Percentiles rank a stretch among this genome's conserved stretches.
These are phyloP conservation scores for Myotis pilosus DNA, from an alignment of 2,797 vertebrate species.

Conservation along the genomic window DNA sequence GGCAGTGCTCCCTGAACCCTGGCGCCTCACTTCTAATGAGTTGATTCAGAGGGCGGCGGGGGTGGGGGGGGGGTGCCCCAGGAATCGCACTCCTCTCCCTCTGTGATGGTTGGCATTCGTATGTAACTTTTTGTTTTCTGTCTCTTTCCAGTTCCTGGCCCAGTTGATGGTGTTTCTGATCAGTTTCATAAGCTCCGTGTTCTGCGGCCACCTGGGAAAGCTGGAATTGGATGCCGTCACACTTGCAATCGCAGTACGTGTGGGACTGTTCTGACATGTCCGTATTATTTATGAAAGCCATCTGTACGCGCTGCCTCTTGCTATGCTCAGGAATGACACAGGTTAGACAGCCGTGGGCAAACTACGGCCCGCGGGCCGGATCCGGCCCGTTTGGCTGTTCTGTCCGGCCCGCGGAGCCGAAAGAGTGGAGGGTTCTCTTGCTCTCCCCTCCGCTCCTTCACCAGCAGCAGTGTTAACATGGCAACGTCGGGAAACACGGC, in stretches of 20 bases:
- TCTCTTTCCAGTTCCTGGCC: slow-evolving; percentile 81
- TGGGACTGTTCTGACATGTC: fast-evolving
- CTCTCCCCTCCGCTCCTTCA: too few species aligned
- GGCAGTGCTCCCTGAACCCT: background rate
- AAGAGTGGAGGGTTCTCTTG: too few species aligned
- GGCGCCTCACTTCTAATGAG: background rate
- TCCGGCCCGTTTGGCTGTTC: too few species aligned
- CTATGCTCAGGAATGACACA: background rate
- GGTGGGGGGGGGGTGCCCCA: fast-evolving
- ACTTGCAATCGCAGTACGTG: slow-evolving; percentile 89
- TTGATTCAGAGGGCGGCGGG: background rate
- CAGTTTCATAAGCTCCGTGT: slow-evolving; percentile 90
- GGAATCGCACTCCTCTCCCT: background rate
- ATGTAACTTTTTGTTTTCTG: background rate
- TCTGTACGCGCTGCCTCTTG: background rate
- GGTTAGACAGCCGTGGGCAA: too few species aligned
- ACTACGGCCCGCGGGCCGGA: too few species aligned
- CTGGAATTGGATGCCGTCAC: slow-evolving; percentile 90
- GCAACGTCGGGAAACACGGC: too few species aligned
- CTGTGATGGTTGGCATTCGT: fast-evolving
- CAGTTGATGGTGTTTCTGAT: slow-evolving; percentile 89
- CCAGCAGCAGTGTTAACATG: too few species aligned
- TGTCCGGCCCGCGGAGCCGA: too few species aligned
- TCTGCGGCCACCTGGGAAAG: slow-evolving; percentile 94
- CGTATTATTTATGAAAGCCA: fast-evolving